Evolutionary conservation across 2,797 vertebrate genomes (phyloP).

Genomic region (Yasuhikotakia modesta): DNA sequence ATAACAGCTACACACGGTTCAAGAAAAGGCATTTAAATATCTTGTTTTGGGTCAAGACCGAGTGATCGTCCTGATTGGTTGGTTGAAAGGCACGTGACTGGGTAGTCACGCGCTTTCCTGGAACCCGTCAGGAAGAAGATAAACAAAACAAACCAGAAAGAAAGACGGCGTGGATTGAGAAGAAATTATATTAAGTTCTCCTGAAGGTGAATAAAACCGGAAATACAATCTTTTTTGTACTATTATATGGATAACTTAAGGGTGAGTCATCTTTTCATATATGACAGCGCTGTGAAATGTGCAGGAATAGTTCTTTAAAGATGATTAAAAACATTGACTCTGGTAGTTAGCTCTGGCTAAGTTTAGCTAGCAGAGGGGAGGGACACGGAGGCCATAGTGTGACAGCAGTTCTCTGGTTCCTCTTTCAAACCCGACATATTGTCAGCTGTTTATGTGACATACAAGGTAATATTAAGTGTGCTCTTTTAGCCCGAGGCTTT

Average conservation of each 20-base stretch:
- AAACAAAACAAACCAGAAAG: conserved; percentile 98
- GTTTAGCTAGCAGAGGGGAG: conserved; percentile 73
- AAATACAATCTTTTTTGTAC: conserved; percentile 45
- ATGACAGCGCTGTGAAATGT: neutral
- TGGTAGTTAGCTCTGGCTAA: conserved; percentile 71
- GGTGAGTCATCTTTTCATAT: conserved; percentile 65
- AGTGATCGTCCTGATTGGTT: conserved; percentile 71
- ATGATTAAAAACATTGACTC: conserved; percentile 45
- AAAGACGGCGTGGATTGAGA: conserved; percentile 84
- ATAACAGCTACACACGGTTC: neutral
- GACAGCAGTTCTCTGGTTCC: conserved; percentile 63
- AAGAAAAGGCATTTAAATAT: conserved; percentile 4
- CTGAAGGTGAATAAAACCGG: conserved; percentile 53
- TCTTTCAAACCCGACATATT: conserved; percentile 45
- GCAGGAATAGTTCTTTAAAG: conserved; percentile 29
- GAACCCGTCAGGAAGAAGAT: conserved; percentile 99
- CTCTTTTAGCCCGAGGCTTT: neutral
- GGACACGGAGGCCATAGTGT: conserved; percentile 79
- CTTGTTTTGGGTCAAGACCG: conserved; percentile 53
- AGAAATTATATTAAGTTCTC: conserved; percentile 68
- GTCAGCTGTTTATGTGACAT: neutral
- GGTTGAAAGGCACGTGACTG: conserved; percentile 78
- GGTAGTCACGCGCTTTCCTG: conserved; percentile 98
- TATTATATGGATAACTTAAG: conserved; percentile 48
- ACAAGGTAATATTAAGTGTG: neutral